These are phyloP conservation scores for Albula goreensis DNA, from an alignment of 2,113 vertebrate genomes.

Conservation along the genomic window DNA sequence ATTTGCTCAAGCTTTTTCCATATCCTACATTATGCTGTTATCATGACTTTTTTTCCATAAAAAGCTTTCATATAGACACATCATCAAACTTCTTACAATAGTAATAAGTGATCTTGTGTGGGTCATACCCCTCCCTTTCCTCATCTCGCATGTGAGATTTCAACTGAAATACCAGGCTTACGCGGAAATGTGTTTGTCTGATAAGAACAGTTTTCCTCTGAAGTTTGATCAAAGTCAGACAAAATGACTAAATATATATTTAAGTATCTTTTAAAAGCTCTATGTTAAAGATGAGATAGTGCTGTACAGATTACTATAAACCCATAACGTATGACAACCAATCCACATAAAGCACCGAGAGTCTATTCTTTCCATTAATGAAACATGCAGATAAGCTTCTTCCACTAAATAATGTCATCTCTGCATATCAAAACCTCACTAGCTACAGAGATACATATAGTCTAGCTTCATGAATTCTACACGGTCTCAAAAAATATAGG, in stretches of 20 bases:
- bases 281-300: constrained; percentile 39
- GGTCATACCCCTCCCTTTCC: constrained; percentile 3
- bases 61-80: not conserved
- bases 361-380: constrained; percentile 47
- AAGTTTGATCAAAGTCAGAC: constrained; percentile 39
- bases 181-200: constrained; percentile 22
- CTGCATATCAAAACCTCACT: constrained; percentile 40
- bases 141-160: constrained; percentile 20
- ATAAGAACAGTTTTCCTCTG: constrained; percentile 27
- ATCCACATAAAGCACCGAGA: constrained; percentile 29
- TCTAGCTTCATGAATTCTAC: not conserved
- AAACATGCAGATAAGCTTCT: constrained; percentile 51
- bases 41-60: not conserved
- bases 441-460: constrained; percentile 40
- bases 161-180: constrained; percentile 35
- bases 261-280: constrained; percentile 31
- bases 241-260: constrained; percentile 37
- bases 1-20: constrained; percentile 1
- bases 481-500: not conserved
- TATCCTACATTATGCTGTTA: constrained; percentile 1
- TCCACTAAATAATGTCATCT: constrained; percentile 35
- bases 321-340: constrained; percentile 19
- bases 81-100: not conserved
- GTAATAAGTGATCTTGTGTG: not conserved
- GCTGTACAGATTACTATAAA: constrained; percentile 50